A percentile compares a stretch with the other conserved stretches of the same genome.
Evolutionary conservation across 1,140 invertebrate species (phyloP).

Genomic region (Daktulosphaira vitifoliae): DNA sequence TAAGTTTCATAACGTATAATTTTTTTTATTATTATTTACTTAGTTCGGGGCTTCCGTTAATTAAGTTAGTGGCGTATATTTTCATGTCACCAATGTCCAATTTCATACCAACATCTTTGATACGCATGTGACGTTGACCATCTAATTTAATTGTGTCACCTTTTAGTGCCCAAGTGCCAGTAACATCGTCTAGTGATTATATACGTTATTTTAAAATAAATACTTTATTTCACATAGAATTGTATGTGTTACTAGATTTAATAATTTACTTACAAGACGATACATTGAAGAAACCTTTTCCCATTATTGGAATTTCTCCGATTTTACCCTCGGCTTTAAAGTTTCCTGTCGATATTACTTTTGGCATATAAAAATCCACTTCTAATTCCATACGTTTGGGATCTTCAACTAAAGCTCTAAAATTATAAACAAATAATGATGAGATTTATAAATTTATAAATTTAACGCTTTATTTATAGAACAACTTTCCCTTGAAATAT

Average conservation of each 20-base stretch:
- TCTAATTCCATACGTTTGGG: constrained; percentile 40
- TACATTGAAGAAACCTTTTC: constrained; percentile 39
- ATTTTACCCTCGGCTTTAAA: constrained; percentile 40
- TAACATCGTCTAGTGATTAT: constrained; percentile 38
- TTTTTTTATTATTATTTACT: no score
- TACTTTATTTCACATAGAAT: neutral
- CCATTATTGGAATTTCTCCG: constrained; percentile 38
- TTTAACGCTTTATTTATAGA: no score
- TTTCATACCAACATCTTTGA: constrained; percentile 39
- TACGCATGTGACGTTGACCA: constrained; percentile 38
- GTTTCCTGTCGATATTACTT: constrained; percentile 38
- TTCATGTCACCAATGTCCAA: constrained; percentile 37
- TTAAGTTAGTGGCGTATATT: constrained; percentile 38
- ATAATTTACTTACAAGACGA: constrained; percentile 15
- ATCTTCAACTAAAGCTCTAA: constrained; percentile 38
- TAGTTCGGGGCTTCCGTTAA: constrained; percentile 39
- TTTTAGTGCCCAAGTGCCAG: constrained; percentile 38
- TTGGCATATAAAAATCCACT: constrained; percentile 40
- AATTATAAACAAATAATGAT: neutral
- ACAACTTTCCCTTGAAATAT: no score
- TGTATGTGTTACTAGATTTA: no score
- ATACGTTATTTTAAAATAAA: neutral
- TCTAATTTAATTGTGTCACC: constrained; percentile 38
- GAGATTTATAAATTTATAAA: no score
- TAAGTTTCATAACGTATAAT: no score